phyloP scores from a whole-genome alignment of 2,797 vertebrate genomes.

The Acrossocheilus fasciatus region DNA sequence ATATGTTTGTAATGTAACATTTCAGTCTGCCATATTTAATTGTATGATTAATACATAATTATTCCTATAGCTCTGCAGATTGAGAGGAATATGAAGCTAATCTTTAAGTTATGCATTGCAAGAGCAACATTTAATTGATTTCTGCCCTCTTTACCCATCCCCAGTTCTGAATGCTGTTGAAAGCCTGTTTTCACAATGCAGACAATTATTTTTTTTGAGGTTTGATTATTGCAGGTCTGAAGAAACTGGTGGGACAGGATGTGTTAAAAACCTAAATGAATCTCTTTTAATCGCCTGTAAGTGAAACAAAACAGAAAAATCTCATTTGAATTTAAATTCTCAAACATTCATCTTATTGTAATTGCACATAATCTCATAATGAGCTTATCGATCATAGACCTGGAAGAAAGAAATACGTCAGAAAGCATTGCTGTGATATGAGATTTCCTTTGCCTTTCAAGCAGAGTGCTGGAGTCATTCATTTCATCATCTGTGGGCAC shows the following conservation, averaged over 20 bases:
- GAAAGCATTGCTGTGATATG: neutral
- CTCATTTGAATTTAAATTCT: neutral
- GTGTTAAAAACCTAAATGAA: neutral
- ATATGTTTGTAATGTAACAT: conserved; percentile 38
- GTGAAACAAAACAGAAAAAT: neutral
- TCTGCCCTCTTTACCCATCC: conserved; percentile 15
- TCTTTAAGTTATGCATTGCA: conserved; percentile 37
- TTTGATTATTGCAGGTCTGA: conserved; percentile 1
- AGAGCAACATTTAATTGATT: conserved; percentile 38
- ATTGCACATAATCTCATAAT: neutral
- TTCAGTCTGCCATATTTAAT: conserved; percentile 40
- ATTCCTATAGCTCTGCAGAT: conserved; percentile 38
- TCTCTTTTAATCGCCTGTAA: neutral
- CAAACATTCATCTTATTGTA: neutral
- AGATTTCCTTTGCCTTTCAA: neutral
- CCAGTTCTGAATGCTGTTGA: neutral
- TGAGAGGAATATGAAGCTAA: conserved; percentile 30
- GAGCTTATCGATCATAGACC: neutral
- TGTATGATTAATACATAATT: conserved; percentile 39
- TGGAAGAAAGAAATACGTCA: neutral
- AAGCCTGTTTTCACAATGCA: conserved; percentile 13
- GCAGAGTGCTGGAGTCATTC: neutral
- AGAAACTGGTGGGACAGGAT: neutral
- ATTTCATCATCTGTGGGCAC: conserved; percentile 36
- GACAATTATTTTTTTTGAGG: neutral